phyloP scores from a whole-genome alignment of 2,797 vertebrate genomes.

The Microctenopoma lineatum region DNA sequence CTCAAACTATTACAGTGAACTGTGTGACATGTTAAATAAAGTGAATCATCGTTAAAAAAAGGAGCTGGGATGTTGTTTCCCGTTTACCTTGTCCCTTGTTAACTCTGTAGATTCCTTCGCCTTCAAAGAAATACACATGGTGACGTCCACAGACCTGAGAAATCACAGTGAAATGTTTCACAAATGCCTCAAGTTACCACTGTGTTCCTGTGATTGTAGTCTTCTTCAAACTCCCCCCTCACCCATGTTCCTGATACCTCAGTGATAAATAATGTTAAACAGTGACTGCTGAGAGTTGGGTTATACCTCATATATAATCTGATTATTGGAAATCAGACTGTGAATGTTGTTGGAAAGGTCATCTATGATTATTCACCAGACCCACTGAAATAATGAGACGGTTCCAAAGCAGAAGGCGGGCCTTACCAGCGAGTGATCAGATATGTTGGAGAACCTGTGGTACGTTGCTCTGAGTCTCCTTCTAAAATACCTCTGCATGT shows the following conservation, averaged over 20 bases:
- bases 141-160: conserved; percentile 84
- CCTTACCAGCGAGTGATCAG: conserved; percentile 80
- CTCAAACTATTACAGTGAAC: too few species aligned
- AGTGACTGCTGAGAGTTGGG: not conserved
- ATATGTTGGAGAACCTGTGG: conserved; percentile 64
- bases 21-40: too few species aligned
- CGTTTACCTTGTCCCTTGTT: conserved; percentile 84
- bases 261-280: not conserved
- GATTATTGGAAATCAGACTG: not conserved
- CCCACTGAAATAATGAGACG: not conserved
- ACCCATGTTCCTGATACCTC: not conserved
- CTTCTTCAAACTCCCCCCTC: too few species aligned
- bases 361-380: not conserved
- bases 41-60: not conserved
- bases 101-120: conserved; percentile 87
- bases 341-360: not conserved
- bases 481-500: conserved; percentile 83
- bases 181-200: not conserved
- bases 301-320: not conserved
- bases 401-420: not conserved
- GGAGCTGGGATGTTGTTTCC: not conserved
- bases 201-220: not conserved
- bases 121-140: conserved; percentile 89
- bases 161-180: conserved; percentile 6
- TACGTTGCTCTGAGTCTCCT: conserved; percentile 81